A percentile compares a stretch with the other conserved stretches of the same genome.
Conservation (phyloP, 2,888 invertebrate genomes). For the Cantharis nigra region DNA sequence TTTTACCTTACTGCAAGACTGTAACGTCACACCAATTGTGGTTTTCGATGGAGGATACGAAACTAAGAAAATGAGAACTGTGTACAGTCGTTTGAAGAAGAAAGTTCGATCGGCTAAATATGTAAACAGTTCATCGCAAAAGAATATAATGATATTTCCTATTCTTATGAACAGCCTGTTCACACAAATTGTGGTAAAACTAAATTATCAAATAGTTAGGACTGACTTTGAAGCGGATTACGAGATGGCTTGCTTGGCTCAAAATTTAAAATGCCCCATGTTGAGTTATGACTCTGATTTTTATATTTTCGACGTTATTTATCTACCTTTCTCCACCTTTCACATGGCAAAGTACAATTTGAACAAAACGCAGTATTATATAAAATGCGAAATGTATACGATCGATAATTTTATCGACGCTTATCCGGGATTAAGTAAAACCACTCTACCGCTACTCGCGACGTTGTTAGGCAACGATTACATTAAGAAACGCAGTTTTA, state of each 20-base stretch:
- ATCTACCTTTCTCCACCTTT: constrained; percentile 77
- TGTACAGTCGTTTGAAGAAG: constrained; percentile 61
- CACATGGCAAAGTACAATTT: constrained; percentile 54
- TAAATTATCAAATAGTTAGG: constrained; percentile 69
- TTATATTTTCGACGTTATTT: constrained; percentile 82
- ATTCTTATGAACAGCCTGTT: constrained; percentile 76
- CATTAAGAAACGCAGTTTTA: constrained; percentile 69
- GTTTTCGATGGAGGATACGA: constrained; percentile 83
- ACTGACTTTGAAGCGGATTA: constrained; percentile 90
- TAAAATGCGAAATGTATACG: constrained; percentile 73
- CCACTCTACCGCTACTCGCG: constrained; percentile 77
- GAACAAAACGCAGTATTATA: constrained; percentile 23
- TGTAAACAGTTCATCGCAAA: constrained; percentile 62
- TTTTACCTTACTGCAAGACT: constrained; percentile 70
- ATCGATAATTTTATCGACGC: constrained; percentile 69
- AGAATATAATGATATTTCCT: constrained; percentile 69
- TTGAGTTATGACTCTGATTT: constrained; percentile 95
- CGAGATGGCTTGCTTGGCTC: constrained; percentile 82
- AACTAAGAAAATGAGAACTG: constrained; percentile 70
- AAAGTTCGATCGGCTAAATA: constrained; percentile 64
- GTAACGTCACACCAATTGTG: constrained; percentile 73
- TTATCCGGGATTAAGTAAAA: constrained; percentile 68
- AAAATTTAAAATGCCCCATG: constrained; percentile 79
- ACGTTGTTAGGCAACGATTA: constrained; percentile 90
- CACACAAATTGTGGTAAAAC: constrained; percentile 67